Evolutionary conservation across 2,888 invertebrate species (phyloP).

Genomic region (Lycocerus yunnanus): DNA sequence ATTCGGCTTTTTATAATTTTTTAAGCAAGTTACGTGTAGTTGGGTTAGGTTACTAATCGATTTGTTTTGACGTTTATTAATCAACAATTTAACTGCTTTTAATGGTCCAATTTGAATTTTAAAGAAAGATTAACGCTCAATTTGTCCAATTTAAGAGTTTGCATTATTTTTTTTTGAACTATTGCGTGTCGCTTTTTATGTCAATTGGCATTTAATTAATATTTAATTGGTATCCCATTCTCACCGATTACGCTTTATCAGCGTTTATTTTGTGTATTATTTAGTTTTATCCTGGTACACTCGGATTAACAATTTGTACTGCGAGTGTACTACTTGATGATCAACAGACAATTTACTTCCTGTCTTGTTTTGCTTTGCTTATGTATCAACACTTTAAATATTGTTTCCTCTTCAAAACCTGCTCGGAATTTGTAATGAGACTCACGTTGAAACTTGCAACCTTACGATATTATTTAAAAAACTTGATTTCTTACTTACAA

Average conservation of each 20-base stretch:
- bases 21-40: conserved; percentile 1
- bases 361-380: conserved; percentile 37
- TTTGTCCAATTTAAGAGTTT: not conserved
- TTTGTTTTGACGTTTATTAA: conserved; percentile 20
- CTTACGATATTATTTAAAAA: not conserved
- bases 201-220: not conserved
- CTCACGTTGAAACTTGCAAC: not conserved
- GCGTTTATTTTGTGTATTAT: not conserved
- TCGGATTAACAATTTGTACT: conserved; percentile 22
- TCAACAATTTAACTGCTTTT: not conserved
- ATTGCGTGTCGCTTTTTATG: not conserved
- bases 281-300: not conserved
- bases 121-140: not conserved
- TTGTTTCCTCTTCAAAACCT: conserved; percentile 50
- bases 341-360: conserved; percentile 45
- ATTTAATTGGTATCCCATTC: not conserved
- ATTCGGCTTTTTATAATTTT: conserved; percentile 12
- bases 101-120: not conserved
- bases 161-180: not conserved
- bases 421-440: conserved; percentile 50
- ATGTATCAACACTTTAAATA: conserved; percentile 44
- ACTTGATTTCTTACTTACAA: conserved; percentile 15
- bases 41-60: conserved; percentile 31
- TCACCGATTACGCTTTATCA: not conserved
- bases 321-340: conserved; percentile 38